Evolutionary conservation across 2,113 vertebrate genomes (phyloP).

Genomic region (Lycaon pictus): DNA sequence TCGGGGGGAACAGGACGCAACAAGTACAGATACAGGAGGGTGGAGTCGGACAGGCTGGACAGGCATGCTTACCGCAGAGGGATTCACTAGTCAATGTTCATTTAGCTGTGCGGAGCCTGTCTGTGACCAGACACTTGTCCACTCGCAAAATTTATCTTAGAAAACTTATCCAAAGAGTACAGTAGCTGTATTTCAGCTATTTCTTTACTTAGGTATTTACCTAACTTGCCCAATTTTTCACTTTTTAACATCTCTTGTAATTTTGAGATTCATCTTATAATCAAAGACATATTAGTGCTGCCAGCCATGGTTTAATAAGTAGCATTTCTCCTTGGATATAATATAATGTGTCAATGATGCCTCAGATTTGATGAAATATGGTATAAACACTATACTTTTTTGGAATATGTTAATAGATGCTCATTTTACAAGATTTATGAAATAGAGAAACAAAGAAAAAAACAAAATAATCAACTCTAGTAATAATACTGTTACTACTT

Average conservation of each 20-base stretch:
- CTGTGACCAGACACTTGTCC: too few species aligned
- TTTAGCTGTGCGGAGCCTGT: not conserved
- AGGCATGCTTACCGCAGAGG: not conserved
- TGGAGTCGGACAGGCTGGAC: not conserved
- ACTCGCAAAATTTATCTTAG: not conserved
- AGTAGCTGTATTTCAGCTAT: not conserved
- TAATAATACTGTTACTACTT: not conserved
- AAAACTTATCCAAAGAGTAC: not conserved
- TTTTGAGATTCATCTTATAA: not conserved
- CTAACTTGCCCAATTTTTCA: not conserved
- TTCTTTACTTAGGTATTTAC: not conserved
- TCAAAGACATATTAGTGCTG: not conserved
- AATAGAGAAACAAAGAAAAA: not conserved
- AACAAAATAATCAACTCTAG: not conserved
- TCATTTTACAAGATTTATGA: conserved; percentile 27
- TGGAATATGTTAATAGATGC: not conserved
- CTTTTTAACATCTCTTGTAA: not conserved
- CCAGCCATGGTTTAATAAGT: not conserved
- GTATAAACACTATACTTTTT: not conserved
- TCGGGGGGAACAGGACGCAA: not conserved
- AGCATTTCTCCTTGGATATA: conserved; percentile 32
- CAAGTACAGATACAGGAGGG: not conserved
- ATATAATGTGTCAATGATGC: not conserved
- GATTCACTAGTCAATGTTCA: too few species aligned
- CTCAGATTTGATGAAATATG: not conserved